A percentile compares a stretch with the other conserved stretches of the same genome.
Conservation (phyloP, 1,140 invertebrate species). For the Nasonia vitripennis region DNA sequence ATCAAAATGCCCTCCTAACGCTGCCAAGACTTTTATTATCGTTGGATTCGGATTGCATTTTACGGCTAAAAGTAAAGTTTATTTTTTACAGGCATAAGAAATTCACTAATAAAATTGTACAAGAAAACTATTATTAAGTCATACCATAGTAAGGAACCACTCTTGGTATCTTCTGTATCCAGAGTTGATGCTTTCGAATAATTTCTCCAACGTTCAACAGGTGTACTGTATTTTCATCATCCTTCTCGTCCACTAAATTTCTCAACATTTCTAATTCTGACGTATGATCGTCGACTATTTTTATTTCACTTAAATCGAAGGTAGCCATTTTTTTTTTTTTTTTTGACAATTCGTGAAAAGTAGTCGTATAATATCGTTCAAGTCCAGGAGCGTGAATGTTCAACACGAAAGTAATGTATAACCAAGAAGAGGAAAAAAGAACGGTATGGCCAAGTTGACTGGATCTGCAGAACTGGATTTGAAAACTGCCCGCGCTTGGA, state of each 20-base stretch:
- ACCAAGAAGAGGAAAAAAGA: too few relatives aligned
- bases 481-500: too few relatives aligned
- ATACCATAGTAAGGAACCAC: slow-evolving; percentile 80
- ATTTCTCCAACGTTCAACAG: slow-evolving; percentile 81
- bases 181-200: slow-evolving; percentile 78
- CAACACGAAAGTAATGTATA: too few relatives aligned
- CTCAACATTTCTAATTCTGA: slow-evolving; percentile 62
- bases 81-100: too few relatives aligned
- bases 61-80: slow-evolving; percentile 75
- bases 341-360: too few relatives aligned
- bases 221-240: slow-evolving; percentile 80
- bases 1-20: slow-evolving; percentile 83
- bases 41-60: slow-evolving; percentile 84
- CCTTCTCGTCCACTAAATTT: slow-evolving; percentile 61
- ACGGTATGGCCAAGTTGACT: too few relatives aligned
- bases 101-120: background rate
- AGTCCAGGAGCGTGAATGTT: too few relatives aligned
- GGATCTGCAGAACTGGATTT: too few relatives aligned
- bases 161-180: slow-evolving; percentile 79
- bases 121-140: too few relatives aligned
- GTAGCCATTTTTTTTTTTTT: background rate
- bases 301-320: slow-evolving; percentile 21
- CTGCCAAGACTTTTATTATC: slow-evolving; percentile 80
- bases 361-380: too few relatives aligned
- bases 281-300: slow-evolving; percentile 62